Evolutionary conservation across 2,888 invertebrate genomes (phyloP).

Genomic region (Lochmaea crataegi): DNA sequence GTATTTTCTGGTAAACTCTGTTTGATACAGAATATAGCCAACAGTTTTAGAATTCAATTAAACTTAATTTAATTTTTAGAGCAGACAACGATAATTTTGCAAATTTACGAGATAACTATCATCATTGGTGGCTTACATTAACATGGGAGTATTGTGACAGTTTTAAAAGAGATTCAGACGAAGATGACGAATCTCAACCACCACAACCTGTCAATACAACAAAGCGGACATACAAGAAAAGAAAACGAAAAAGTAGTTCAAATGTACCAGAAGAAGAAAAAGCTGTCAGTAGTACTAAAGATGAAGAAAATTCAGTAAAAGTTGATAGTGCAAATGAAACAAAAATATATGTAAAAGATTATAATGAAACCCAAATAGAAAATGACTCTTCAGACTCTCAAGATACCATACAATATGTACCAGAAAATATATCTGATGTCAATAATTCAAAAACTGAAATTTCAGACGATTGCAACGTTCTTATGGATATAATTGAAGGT

Average conservation of each 20-base stretch:
- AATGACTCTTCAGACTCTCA: neutral
- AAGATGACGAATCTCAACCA: slow-evolving; percentile 40
- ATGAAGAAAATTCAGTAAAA: slow-evolving; percentile 14
- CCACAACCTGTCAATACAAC: slow-evolving; percentile 28
- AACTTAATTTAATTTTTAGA: slow-evolving; percentile 45
- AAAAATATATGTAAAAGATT: neutral
- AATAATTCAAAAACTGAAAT: slow-evolving; percentile 14
- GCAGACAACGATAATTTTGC: slow-evolving; percentile 55
- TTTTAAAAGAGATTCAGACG: slow-evolving; percentile 50
- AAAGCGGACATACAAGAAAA: slow-evolving; percentile 27
- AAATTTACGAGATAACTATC: slow-evolving; percentile 55
- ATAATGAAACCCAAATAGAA: neutral
- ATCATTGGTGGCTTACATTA: slow-evolving; percentile 57
- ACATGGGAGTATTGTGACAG: slow-evolving; percentile 59
- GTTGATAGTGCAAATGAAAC: slow-evolving; percentile 19
- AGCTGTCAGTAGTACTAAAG: neutral
- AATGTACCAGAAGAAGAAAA: slow-evolving; percentile 5
- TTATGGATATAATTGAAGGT: slow-evolving; percentile 37
- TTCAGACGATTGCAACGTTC: slow-evolving; percentile 22
- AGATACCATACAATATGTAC: slow-evolving; percentile 14
- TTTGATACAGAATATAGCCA: no score
- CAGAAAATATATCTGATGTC: neutral
- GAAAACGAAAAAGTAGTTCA: slow-evolving; percentile 15
- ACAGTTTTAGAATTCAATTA: neutral
- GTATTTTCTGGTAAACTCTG: no score